Evolutionary conservation across 2,113 vertebrate genomes (phyloP), one percentile per base, ranked within the genome.

Genomic region (Psittacula cyanocephala): DNA sequence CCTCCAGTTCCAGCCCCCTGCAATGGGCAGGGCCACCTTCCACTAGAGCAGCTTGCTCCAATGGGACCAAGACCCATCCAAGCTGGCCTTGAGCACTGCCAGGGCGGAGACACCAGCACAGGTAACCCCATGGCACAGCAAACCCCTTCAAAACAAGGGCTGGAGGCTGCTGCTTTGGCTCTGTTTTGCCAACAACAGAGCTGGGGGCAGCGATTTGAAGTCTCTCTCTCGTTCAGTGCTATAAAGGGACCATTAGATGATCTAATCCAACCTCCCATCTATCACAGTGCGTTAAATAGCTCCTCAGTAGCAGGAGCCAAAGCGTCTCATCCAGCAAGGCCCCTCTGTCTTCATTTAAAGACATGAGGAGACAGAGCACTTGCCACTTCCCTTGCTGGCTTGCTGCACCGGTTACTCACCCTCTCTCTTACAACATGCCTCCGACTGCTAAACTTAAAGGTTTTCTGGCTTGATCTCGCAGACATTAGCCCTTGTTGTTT

Each of bases 401-500:
- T 39, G 20, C 44, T 62, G n/a, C 92, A 53, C 14, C 2, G 0
- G 69, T 93, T 94, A 84, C 88, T 92, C 95, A 92, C 80, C 65
- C 93, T 62, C 92, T 57, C 75, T 86, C 90, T 81, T 93, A 75
- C 91, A 86, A 60, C 86, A 91, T 9, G 47, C 93, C 74, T 95
- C 81, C 65, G 72, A 19, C 69, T 96, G 89, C 91, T 94, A 93
- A 82, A 96, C 89, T 87, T 89, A 81, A 69, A 89, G 80, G 8
- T 79, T 90, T 91, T 84, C 88, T 94, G 95, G 90, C 93, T 76
- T 89, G 72, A 91, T 89, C 93, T 59, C 52, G 80, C 95, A 96
- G 96, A 93, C 88, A 59, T 94, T 78, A 95, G 90, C 62, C 25
- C 90, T 96, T 93, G 92, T 94, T 96, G n/a, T 81, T 93, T 43